Evolutionary conservation across 1,140 invertebrate species (phyloP), one percentile per base, ranked within the genome.

Genomic region (Drosophila takahashii): DNA sequence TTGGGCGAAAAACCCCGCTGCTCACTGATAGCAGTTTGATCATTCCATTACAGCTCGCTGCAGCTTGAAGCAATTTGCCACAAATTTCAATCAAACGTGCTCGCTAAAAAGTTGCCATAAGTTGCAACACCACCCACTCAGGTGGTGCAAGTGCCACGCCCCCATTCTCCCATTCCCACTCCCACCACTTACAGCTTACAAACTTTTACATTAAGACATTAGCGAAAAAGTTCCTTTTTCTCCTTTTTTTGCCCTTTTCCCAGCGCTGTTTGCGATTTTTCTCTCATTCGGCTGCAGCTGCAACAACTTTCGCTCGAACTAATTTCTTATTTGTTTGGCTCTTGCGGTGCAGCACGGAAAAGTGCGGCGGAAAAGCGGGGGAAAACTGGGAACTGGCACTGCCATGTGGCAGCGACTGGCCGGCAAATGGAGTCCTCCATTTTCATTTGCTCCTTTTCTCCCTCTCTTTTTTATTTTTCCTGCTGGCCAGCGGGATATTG

Each of bases 161-260:
- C 75, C n/a, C 39, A 11, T 10, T n/a, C 4, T 8, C 16, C 16
- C 39, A 13, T 18, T 26, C 39, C 9, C 16, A 41, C 42, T 18
- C 56, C 56, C 34, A 58, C 60, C 73, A 69, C 74, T 71, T 72
- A 67, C 42, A 45, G 79, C 80, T 78, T 79, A 89, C 85, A 89
- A 89, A 89, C 84, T 89, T 89, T 89, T 89, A 83, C 84, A 89
- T 89, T 89, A 89, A 89, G 84, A 89, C 84, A 89, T 89, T 89
- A 89, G 84, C 84, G 84, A 57, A 78, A 89, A 89, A 79, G 67
- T 89, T 90, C 79, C 79, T 79, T 65, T 76, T 69, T 48, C 18
- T 56, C 10, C 2, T 9, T 32, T 32, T 32, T 7, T 9, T 32
- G 8, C 6, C 0, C 4, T 42, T 18, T 50, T 50, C 44, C 22